Evolutionary conservation across 64 coral and sea anemone species (phyloP).

Genomic region (Dendronephthya gigantea): DNA sequence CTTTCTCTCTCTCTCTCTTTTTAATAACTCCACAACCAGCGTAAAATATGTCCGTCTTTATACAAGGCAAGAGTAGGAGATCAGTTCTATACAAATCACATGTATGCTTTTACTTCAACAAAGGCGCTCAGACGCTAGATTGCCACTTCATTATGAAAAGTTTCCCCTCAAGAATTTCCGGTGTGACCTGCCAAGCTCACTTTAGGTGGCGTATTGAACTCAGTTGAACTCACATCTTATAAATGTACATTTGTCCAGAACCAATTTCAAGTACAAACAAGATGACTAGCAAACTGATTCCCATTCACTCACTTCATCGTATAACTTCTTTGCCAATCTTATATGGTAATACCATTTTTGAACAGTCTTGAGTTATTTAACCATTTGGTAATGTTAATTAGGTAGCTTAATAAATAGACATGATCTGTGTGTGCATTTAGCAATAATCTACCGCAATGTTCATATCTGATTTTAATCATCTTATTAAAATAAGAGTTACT

Average conservation of each 20-base stretch:
- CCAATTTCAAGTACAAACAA: neutral
- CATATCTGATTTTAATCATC: too few relatives aligned
- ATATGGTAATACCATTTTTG: too few relatives aligned
- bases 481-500: too few relatives aligned
- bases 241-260: neutral
- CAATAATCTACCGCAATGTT: too few relatives aligned
- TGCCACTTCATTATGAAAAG: neutral
- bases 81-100: neutral
- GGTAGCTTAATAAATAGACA: too few relatives aligned
- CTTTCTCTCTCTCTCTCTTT: too few relatives aligned
- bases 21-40: neutral
- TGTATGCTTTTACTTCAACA: neutral
- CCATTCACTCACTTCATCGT: too few relatives aligned
- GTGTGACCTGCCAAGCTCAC: neutral
- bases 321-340: too few relatives aligned
- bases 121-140: neutral
- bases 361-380: too few relatives aligned
- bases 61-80: neutral
- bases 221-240: too few relatives aligned
- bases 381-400: too few relatives aligned
- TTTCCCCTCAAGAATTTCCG: neutral
- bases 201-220: neutral
- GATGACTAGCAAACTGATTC: neutral
- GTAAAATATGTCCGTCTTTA: neutral
- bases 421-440: too few relatives aligned